phyloP scores from a whole-genome alignment of 2,797 vertebrate species.

The Prionace glauca region DNA sequence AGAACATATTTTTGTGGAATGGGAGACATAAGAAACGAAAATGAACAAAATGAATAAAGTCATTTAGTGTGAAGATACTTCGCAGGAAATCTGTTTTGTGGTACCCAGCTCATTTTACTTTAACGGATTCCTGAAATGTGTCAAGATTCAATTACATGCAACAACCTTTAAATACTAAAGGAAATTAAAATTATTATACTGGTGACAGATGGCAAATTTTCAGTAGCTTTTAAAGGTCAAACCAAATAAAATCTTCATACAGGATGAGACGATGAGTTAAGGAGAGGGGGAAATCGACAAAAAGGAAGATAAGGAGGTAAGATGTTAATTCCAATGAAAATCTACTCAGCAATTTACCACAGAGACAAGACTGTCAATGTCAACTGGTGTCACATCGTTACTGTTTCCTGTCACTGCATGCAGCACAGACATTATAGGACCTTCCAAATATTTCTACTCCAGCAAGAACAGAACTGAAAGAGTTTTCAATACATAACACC shows the following conservation, averaged over 20 bases:
- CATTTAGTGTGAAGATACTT: neutral
- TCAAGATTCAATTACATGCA: constrained; percentile 22
- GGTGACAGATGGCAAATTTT: constrained; percentile 13
- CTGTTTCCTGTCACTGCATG: neutral
- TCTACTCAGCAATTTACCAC: constrained; percentile 2
- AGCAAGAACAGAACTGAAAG: neutral
- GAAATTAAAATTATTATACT: constrained; percentile 18
- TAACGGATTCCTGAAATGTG: constrained; percentile 16
- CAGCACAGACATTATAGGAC: neutral
- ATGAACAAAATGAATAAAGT: neutral
- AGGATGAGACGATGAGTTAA: neutral
- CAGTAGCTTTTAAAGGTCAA: constrained; percentile 22
- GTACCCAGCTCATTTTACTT: neutral
- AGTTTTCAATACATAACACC: neutral
- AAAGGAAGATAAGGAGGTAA: neutral
- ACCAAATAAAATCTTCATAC: constrained; percentile 7
- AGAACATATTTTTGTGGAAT: neutral
- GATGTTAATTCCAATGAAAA: constrained; percentile 34
- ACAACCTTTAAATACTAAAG: neutral
- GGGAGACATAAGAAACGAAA: neutral
- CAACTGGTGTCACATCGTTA: neutral
- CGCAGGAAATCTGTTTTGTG: neutral
- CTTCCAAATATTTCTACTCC: constrained; percentile 1
- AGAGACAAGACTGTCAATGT: constrained; percentile 19
- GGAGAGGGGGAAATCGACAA: too few species aligned